Conservation (phyloP, 2,888 invertebrate genomes). For the Sinopyrophorus schimmeli region DNA sequence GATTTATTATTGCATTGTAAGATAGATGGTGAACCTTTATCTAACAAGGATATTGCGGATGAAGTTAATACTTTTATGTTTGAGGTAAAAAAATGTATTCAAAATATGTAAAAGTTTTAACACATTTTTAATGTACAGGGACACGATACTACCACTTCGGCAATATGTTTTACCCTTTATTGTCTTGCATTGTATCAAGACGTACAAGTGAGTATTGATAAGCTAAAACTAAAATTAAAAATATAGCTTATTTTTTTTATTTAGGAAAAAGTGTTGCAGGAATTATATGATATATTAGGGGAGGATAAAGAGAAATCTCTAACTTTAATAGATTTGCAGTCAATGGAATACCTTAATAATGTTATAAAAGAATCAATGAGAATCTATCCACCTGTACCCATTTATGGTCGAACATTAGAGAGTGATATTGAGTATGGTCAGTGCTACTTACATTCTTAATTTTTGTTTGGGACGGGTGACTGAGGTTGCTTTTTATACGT, state of each 20-base stretch:
- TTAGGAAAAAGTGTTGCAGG: constrained; percentile 49
- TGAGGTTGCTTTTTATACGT: too few relatives aligned
- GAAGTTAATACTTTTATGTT: too few relatives aligned
- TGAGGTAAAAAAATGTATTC: too few relatives aligned
- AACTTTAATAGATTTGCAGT: constrained; percentile 52
- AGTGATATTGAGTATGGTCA: constrained; percentile 50
- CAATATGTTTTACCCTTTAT: constrained; percentile 55
- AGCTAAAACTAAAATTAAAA: neutral
- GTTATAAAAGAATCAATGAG: constrained; percentile 61
- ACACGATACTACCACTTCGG: constrained; percentile 57
- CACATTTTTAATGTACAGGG: too few relatives aligned
- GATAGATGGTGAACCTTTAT: constrained; percentile 63
- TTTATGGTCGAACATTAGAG: constrained; percentile 54
- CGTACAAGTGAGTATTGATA: constrained; percentile 45
- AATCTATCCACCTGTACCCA: constrained; percentile 59
- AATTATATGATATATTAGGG: constrained; percentile 50
- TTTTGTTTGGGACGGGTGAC: too few relatives aligned
- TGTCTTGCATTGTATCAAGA: constrained; percentile 53
- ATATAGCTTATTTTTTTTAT: too few relatives aligned
- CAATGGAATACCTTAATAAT: constrained; percentile 61
- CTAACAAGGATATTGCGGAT: constrained; percentile 64
- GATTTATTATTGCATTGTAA: constrained; percentile 63
- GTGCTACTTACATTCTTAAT: too few relatives aligned
- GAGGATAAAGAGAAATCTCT: constrained; percentile 35
- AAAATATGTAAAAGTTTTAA: too few relatives aligned